Evolutionary conservation across 2,888 invertebrate species (phyloP).

Genomic region (Rhagonycha lutea): DNA sequence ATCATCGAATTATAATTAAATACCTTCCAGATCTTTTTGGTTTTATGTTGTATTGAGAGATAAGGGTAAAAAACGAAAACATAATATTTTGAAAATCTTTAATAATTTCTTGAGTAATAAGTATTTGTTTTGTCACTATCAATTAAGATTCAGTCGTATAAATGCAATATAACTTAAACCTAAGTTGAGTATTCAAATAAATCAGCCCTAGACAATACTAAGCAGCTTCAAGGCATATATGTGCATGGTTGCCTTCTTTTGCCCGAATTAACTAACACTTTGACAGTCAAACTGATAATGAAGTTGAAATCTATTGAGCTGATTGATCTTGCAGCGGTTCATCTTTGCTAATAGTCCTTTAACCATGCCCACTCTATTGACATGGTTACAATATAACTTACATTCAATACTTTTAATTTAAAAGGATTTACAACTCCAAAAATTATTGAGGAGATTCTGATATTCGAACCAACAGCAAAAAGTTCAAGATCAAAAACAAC

Average conservation of each 20-base stretch:
- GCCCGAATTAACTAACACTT: conserved; percentile 15
- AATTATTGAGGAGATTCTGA: background rate
- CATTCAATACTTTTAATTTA: background rate
- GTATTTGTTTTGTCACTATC: too few species aligned
- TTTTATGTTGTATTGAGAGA: too few species aligned
- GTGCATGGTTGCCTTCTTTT: conserved; percentile 6
- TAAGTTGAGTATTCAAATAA: background rate
- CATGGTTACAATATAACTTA: background rate
- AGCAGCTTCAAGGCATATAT: background rate
- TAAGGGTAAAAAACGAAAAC: too few species aligned
- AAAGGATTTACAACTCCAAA: background rate
- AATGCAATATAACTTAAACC: background rate
- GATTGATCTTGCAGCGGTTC: conserved; percentile 25
- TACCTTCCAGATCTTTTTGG: too few species aligned
- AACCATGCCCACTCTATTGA: conserved; percentile 14
- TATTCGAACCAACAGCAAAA: too few species aligned
- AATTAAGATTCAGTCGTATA: background rate
- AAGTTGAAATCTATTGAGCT: conserved; percentile 18
- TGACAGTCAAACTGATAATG: conserved; percentile 13
- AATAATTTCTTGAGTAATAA: too few species aligned
- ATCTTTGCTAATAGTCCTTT: conserved; percentile 16
- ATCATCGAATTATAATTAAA: too few species aligned
- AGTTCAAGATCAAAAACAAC: background rate
- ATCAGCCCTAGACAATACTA: background rate
- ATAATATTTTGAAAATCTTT: too few species aligned